Evolutionary conservation across 2,888 invertebrate genomes (phyloP).

Genomic region (Xestia sexstrigata): DNA sequence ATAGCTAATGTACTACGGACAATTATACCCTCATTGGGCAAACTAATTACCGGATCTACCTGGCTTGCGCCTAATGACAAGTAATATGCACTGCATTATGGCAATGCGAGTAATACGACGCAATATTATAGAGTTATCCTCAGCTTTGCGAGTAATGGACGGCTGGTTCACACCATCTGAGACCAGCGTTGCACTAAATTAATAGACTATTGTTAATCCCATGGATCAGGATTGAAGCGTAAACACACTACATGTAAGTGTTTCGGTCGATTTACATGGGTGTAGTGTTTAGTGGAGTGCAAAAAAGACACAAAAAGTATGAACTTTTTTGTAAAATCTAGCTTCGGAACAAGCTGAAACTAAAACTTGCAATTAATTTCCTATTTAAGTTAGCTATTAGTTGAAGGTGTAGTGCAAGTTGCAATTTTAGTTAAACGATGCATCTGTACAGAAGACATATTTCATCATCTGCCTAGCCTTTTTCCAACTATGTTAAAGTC

Average conservation of each 20-base stretch:
- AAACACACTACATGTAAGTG: conserved; percentile 49
- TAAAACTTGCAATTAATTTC: not conserved
- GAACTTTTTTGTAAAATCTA: not conserved
- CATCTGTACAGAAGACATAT: no score
- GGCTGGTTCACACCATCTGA: conserved; percentile 85
- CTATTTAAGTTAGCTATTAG: not conserved
- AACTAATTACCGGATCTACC: conserved; percentile 81
- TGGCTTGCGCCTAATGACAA: conserved; percentile 82
- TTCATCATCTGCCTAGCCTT: no score
- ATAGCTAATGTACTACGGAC: conserved; percentile 51
- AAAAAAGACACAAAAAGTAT: not conserved
- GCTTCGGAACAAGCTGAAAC: not conserved
- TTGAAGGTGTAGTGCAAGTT: not conserved
- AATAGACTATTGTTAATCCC: conserved; percentile 75
- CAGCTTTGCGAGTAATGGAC: conserved; percentile 86
- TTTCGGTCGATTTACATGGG: conserved; percentile 23
- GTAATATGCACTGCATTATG: conserved; percentile 87
- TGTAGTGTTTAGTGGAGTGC: not conserved
- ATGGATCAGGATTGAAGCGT: conserved; percentile 67
- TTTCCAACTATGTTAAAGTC: no score
- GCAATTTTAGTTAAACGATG: not conserved
- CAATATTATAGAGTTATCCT: conserved; percentile 86
- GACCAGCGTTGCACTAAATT: conserved; percentile 80
- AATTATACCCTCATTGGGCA: conserved; percentile 65
- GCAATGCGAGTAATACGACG: conserved; percentile 77